Evolutionary conservation across 2,797 vertebrate genomes (phyloP).

Genomic region (Pseudomugil gertrudae): DNA sequence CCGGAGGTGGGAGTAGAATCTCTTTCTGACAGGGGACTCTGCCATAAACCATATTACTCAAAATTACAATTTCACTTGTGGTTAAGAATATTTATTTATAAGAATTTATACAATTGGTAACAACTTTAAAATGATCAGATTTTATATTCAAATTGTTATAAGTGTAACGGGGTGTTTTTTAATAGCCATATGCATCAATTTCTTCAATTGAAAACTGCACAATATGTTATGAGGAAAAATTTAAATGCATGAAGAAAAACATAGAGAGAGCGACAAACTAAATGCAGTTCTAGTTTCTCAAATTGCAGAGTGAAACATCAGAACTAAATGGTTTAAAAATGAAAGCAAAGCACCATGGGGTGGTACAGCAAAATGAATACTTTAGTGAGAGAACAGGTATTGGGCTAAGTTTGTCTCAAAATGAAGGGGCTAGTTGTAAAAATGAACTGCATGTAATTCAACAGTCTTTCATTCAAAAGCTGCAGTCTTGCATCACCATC

Average conservation of each 20-base stretch:
- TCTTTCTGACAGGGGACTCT: no score
- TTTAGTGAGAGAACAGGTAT: background rate
- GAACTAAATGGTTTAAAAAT: background rate
- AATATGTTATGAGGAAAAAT: background rate
- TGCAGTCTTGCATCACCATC: background rate
- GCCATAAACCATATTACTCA: background rate
- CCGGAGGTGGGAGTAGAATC: no score
- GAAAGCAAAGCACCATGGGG: background rate
- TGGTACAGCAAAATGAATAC: background rate
- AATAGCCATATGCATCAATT: background rate
- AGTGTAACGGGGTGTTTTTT: background rate
- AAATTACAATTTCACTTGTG: background rate
- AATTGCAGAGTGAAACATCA: background rate
- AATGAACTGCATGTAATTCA: background rate
- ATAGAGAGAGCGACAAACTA: background rate
- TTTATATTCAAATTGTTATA: background rate
- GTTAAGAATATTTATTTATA: background rate
- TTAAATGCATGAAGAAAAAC: background rate
- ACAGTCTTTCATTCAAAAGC: background rate
- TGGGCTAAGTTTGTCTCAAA: no score
- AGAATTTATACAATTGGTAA: no score
- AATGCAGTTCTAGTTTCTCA: background rate
- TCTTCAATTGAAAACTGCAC: background rate
- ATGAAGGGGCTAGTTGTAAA: background rate
- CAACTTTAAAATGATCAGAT: no score